Base-by-base conservation (phyloP, 2,113 vertebrate species). In the Merops nubicus region DNA sequence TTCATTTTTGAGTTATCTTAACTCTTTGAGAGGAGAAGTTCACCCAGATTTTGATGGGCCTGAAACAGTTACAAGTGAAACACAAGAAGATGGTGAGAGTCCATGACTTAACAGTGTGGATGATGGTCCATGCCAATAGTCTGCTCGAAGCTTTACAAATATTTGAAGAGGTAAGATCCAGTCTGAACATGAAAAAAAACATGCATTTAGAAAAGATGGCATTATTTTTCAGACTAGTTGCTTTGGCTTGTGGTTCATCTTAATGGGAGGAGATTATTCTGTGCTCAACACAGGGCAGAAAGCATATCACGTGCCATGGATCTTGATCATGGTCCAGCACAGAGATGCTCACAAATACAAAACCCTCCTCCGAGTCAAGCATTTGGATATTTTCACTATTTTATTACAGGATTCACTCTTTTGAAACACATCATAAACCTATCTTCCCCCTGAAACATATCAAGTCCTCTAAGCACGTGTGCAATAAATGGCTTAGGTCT, bases 281-380 rank as follows among this genome's bases (percentile, higher is more conserved):
- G 3, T 40, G 12, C 19, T 15, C 1, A 1, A 36, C 4, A 2
- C 2, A n/a, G 28, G 16, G 12, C 29, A 64, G 29, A 67, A 67
- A 12, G 50, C 1, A 3, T 57, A 50, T 18, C 15, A 22, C 1
- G 0, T 1, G 15, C 9, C 26, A 47, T 8, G 4, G 34, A 29
- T 67, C 26, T 88, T 68, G n/a, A 34, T 28, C 63, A 50, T 3
- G 1, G 15, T 25, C 36, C 45, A 72, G 26, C 6, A 57, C 29
- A 38, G 42, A 88, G 3, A 3, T 22, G 36, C 19, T 76, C 54
- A 79, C 9, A 80, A 75, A 34, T 7, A 21, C 8, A 89, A 92
- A 93, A 83, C 12, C 36, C 40, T 73, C 1, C 31, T 73, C 20
- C 42, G 17, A 23, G 7, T 7, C 26, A 17, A 80, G 22, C 10